Evolutionary conservation across 2,888 invertebrate species (phyloP), one percentile per base, ranked within the genome.

Genomic region (Nudaria mundana): DNA sequence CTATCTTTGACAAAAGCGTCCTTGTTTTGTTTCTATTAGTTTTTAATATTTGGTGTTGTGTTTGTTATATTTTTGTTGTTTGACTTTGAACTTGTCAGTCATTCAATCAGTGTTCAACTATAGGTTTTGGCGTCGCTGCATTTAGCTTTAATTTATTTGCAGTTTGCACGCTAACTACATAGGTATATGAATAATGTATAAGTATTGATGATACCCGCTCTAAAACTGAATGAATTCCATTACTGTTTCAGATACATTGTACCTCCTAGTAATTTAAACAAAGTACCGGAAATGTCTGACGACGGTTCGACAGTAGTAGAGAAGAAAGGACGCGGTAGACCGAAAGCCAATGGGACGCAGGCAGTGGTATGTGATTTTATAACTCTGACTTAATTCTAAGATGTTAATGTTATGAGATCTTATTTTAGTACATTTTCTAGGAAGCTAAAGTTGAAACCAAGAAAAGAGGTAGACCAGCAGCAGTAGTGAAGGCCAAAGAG

Each of bases 301-400:
- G 89, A 89, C 67, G 89, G 89, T 41, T 81, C 88, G 60, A 82
- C 88, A 52, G 77, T 72, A 44, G 89, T 89, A 38, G 89, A 89
- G 76, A 89, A 89, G 79, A 89, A 89, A 66, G 89, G 89, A 48
- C 81, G 89, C 54, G 89, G 89, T 46, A 83, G 88, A 71, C 83
- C 89, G 20, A 89, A 89, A 74, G 48, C 89, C 10, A 89, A 89
- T 76, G 89, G 89, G 65, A 89, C 89, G 65, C 86, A 79, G 72
- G 61, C 81, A 36, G 86, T 81, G 36, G 86, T 84, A 35, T 66
- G 79, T 18, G 3, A 5, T 5, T 5, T 18, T 18, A 18, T 5
- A 18, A 18, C 18, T 5, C 18, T 5, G 18, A 18, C 5, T 18
- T 18, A 18, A 5, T 3, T 5, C 5, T 18, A 18, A 18, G 5